Evolutionary conservation across 1,140 invertebrate species (phyloP).

Genomic region (Drosophila bocki): DNA sequence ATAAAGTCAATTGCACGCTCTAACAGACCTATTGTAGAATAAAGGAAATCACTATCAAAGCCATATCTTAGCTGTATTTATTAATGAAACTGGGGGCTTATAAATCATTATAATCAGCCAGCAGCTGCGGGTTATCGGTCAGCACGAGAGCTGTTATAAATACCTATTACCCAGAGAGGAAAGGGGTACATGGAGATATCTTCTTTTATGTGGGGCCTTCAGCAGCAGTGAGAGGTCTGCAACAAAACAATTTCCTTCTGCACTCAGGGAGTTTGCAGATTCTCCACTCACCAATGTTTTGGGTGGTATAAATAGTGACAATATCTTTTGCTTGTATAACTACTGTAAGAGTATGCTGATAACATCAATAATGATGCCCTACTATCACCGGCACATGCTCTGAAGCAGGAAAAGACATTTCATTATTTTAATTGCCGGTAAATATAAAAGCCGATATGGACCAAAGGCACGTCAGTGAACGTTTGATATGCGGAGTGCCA

Average conservation of each 20-base stretch:
- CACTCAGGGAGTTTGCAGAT: background rate
- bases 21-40: slow-evolving; percentile 32
- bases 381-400: slow-evolving; percentile 56
- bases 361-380: slow-evolving; percentile 36
- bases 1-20: slow-evolving; percentile 30
- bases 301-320: slow-evolving; percentile 40
- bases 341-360: slow-evolving; percentile 44
- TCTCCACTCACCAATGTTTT: background rate
- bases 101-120: slow-evolving; percentile 40
- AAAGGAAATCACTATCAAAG: slow-evolving; percentile 28
- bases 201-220: background rate
- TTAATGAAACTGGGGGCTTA: slow-evolving; percentile 9
- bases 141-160: slow-evolving; percentile 1
- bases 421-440: slow-evolving; percentile 69
- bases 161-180: background rate
- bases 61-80: slow-evolving; percentile 4
- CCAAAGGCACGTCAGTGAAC: slow-evolving; percentile 43
- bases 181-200: background rate
- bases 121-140: slow-evolving; percentile 15
- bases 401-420: slow-evolving; percentile 40
- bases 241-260: slow-evolving; percentile 4
- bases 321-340: slow-evolving; percentile 40
- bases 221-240: background rate
- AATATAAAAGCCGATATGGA: slow-evolving; percentile 64
- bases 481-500: slow-evolving; percentile 27